phyloP scores from a whole-genome alignment of 2,888 invertebrate species.

The Patella depressa region DNA sequence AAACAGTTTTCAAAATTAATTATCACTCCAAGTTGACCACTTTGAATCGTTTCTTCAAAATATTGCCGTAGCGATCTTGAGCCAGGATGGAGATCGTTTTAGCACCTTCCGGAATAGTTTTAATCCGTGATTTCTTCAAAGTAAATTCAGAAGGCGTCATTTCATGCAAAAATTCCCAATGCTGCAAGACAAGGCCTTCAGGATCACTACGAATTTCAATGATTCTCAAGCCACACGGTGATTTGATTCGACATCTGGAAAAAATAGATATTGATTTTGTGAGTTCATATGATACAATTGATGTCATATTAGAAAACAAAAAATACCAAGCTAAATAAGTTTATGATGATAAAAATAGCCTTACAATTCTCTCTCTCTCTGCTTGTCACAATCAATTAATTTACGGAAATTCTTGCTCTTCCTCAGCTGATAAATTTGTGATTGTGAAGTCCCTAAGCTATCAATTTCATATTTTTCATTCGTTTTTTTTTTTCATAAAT shows the following conservation, averaged over 20 bases:
- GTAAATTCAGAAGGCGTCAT: slow-evolving; percentile 60
- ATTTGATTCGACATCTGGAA: slow-evolving; percentile 48
- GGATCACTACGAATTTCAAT: slow-evolving; percentile 66
- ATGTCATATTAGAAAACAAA: neutral
- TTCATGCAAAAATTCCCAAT: slow-evolving; percentile 67
- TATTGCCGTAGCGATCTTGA: slow-evolving; percentile 65
- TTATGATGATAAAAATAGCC: neutral
- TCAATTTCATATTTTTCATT: too few species aligned
- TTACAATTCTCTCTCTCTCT: neutral
- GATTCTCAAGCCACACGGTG: slow-evolving; percentile 59
- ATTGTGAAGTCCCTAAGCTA: too few species aligned
- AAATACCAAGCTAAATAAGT: neutral
- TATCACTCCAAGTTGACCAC: slow-evolving; percentile 50
- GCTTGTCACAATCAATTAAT: too few species aligned
- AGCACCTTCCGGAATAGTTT: slow-evolving; percentile 50
- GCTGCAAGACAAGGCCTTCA: slow-evolving; percentile 66
- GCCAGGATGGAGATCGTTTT: slow-evolving; percentile 56
- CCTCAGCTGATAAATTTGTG: too few species aligned
- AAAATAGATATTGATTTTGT: neutral
- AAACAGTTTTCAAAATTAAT: neutral
- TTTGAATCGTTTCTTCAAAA: slow-evolving; percentile 62
- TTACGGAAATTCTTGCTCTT: too few species aligned
- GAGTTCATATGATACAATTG: neutral
- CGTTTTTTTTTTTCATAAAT: too few species aligned
- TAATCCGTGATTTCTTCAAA: slow-evolving; percentile 51